Base-by-base conservation (phyloP, 2,797 vertebrate genomes). In the Cyprinella venusta region DNA sequence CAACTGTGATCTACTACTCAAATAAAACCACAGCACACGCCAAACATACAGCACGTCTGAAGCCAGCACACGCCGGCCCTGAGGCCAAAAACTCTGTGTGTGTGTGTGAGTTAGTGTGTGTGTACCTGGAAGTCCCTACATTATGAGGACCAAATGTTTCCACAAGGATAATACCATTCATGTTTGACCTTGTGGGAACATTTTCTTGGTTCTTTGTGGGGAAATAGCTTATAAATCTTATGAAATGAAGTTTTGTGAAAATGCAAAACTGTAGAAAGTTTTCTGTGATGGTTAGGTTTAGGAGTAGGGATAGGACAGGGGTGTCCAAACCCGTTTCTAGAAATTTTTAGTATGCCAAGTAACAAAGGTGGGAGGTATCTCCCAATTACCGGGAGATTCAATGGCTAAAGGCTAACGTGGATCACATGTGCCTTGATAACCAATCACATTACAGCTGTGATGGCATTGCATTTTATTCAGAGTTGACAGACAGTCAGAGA, bases 1-100 rank as follows among this genome's bases (percentile, higher is more conserved):
- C 72, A 86, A 89, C 86, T 87, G 84, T 88, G 65, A 83, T 90
- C 91, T 91, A 90, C 90, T 87, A 89, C 90, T 86, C 84, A 88
- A 85, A 88, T 90, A 88, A 67, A 84, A 82, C 89, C 89, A 91
- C 88, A 89, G 91, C 90, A 92, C 90, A 90, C 91, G 90, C 85
- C 80, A 89, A 91, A 76, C 78, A 75, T 56, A 67, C 77, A 59
- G 48, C 21, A 48, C 9, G 18, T 80, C 78, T 80, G 71, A 76
- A 76, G 89, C 88, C 80, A 81, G 56, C 69, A 74, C 80, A 81
- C 69, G 56, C 69, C 56, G 26, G 42, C 79, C 69, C 54, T 52
- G 13, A 81, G 45, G 79, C 69, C 69, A 74, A 74, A 8, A 64
- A 24, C 56, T 19, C 4, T 48, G 24, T 24, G 4, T 50, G n/a